Evolutionary conservation across 2,797 vertebrate species (phyloP), one percentile per base, ranked within the genome.

Genomic region (Okamejei kenojei): DNA sequence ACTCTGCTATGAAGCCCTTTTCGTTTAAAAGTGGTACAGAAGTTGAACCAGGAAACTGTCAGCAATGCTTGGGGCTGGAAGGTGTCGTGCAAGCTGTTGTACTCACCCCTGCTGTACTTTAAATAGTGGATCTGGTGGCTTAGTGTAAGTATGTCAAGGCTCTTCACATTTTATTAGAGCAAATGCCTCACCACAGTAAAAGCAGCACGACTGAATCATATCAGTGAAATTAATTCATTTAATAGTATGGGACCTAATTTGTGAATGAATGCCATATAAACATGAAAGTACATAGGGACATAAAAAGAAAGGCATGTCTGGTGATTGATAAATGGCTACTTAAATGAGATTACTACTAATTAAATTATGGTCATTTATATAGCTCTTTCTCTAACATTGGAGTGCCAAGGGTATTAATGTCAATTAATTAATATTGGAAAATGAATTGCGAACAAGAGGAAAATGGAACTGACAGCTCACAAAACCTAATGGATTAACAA

Each of bases 331-430:
- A 74, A n/a, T 73, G 38, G 26, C 71, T 15, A 91, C 71, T 74
- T 74, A 26, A 91, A 54, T 91, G 68, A 74, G 90, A 91, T 91
- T 91, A 73, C 26, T 9, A 45, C 38, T 54, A 92, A 92, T 29
- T 54, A 92, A 76, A 58, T 54, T 23, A 35, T 19, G 8, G 63
- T 23, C n/a, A 88, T 88, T 65, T 88, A 88, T 32, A 29, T 86
- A 32, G 82, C 15, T 68, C 19, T 65, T 88, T 68, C n/a, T 9
- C 8, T 68, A 88, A 21, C 68, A 68, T 88, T 68, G 8, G 21
- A 19, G 32, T 4, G 19, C 15, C 63, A 88, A 88, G 63, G 17
- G 63, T 88, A 88, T 88, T 21, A 17, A 68, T 68, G 61, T 88
- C 84, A 88, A 63, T 84, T 11, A 58, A 35, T 88, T 88, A 88